Base-by-base conservation (phyloP, 2,113 vertebrate genomes). In the Zosterops lateralis region DNA sequence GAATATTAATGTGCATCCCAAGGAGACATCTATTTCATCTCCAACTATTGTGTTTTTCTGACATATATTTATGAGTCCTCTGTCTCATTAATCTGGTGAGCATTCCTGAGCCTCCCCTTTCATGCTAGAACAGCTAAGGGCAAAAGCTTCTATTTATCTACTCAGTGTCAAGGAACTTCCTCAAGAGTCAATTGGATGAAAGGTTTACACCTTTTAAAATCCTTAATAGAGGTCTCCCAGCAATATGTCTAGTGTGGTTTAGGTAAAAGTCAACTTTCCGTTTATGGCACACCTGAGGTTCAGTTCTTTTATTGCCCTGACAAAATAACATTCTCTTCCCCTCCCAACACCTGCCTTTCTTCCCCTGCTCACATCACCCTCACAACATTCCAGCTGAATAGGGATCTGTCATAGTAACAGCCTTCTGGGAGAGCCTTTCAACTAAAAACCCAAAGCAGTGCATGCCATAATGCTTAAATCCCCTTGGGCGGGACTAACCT, bases 1-100 rank as follows among this genome's bases (percentile, higher is more conserved):
- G 56, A 76, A 87, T 74, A 56, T 87, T 72, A 32, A 82, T 67
- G 51, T 71, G 68, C 78, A 65, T 88, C 81, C 75, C 75, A 51
- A 87, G 47, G 36, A 95, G 61, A 34, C 75, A 88, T 82, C 88
- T 91, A 95, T 96, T 95, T 96, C 48, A 84, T 91, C 92, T 93
- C 95, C 84, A 95, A 21, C 75, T 54, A 77, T 80, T 95, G 91
- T 96, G 90, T 65, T 97, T 97, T 92, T 74, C 88, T 96, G 96
- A 92, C 94, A 92, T 96, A 92, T 96, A 95, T 97, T 97, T 97
- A 97, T 74, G 93, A 93, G 94, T 67, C 32, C 75, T 95, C 86
- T 66, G 84, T 96, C 93, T 96, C 96, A 93, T 97, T 96, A 97
- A 96, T 96, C 94, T 90, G 68, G 83, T 1, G 22, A 96, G 92